Evolutionary conservation across 1,140 invertebrate genomes (phyloP).

Genomic region (Neodiprion virginianus): DNA sequence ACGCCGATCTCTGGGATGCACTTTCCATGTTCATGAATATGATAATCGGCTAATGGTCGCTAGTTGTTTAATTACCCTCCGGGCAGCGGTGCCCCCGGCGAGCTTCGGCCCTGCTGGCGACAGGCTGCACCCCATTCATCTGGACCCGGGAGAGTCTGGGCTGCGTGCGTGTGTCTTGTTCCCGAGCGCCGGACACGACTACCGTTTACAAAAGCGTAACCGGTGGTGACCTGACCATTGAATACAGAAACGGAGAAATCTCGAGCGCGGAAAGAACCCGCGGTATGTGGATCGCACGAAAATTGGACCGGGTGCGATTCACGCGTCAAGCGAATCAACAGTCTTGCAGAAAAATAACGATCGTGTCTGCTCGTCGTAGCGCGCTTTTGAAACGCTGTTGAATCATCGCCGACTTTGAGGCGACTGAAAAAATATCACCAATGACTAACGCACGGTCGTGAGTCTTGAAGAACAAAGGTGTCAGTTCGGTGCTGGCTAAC

Average conservation of each 20-base stretch:
- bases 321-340: too few species aligned
- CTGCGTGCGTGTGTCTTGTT: slow-evolving; percentile 36
- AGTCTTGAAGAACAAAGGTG: too few species aligned
- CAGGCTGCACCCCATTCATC: slow-evolving; percentile 33
- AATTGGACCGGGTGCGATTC: too few species aligned
- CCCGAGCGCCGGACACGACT: slow-evolving; percentile 38
- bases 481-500: too few species aligned
- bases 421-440: not conserved
- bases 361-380: too few species aligned
- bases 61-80: slow-evolving; percentile 60
- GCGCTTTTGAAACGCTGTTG: too few species aligned
- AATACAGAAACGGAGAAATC: not conserved
- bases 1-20: slow-evolving; percentile 46
- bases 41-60: slow-evolving; percentile 61
- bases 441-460: not conserved
- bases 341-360: too few species aligned
- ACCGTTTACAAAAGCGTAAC: slow-evolving; percentile 41
- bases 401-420: too few species aligned
- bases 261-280: too few species aligned
- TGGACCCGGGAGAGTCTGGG: slow-evolving; percentile 10
- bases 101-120: slow-evolving; percentile 1
- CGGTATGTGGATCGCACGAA: too few species aligned
- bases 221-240: not conserved
- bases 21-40: slow-evolving; percentile 63
- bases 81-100: slow-evolving; percentile 7